phyloP scores from a whole-genome alignment of 2,888 invertebrate species.

The Cataglyphis rosenhaueri region DNA sequence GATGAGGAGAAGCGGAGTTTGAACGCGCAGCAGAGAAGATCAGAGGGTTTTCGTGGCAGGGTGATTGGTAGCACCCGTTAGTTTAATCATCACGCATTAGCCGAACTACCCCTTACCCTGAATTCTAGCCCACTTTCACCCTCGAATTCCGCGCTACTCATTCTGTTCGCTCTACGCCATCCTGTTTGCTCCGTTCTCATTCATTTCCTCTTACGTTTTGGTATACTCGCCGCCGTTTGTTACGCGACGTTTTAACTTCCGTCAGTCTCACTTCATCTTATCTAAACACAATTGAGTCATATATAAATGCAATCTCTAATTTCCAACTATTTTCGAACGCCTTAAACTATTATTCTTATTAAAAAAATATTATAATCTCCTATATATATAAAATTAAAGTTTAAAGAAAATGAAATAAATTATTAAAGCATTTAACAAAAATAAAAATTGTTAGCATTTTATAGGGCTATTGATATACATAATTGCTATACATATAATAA shows the following conservation, averaged over 20 bases:
- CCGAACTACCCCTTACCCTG: slow-evolving; percentile 80
- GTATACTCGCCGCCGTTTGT: slow-evolving; percentile 77
- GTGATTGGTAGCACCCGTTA: slow-evolving; percentile 85
- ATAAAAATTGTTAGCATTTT: neutral
- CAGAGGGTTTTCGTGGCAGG: slow-evolving; percentile 82
- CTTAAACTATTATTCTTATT: neutral
- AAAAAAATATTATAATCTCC: neutral
- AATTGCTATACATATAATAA: neutral
- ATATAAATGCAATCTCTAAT: neutral
- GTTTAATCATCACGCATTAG: slow-evolving; percentile 86
- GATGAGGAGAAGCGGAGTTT: slow-evolving; percentile 67
- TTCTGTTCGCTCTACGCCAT: slow-evolving; percentile 67
- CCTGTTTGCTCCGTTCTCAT: slow-evolving; percentile 77
- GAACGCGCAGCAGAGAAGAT: slow-evolving; percentile 71
- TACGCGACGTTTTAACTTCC: slow-evolving; percentile 62
- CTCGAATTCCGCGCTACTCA: slow-evolving; percentile 78
- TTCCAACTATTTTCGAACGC: neutral
- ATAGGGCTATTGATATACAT: neutral
- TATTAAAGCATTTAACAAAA: neutral
- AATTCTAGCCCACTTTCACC: slow-evolving; percentile 80
- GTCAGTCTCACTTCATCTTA: slow-evolving; percentile 44
- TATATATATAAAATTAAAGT: neutral
- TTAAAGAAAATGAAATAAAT: neutral
- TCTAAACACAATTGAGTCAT: slow-evolving; percentile 33
- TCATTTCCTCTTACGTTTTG: slow-evolving; percentile 74